phyloP scores from a whole-genome alignment of 1,140 invertebrate genomes.

The Telenomus remus region DNA sequence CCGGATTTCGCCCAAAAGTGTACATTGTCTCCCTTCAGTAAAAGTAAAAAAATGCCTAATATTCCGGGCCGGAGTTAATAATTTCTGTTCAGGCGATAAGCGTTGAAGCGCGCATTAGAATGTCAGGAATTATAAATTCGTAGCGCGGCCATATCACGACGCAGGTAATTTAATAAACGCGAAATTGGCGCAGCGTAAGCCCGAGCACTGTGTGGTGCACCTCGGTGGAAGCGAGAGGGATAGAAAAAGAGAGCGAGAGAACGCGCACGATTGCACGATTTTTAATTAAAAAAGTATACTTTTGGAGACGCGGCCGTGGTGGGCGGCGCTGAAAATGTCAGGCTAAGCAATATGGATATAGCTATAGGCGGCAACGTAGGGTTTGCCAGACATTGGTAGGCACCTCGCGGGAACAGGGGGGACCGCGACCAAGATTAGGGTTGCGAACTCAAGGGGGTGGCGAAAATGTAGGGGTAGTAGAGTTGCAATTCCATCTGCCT shows the following conservation, averaged over 20 bases:
- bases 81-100: slow-evolving; percentile 27
- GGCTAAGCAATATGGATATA: slow-evolving; percentile 63
- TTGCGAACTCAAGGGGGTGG: slow-evolving; percentile 60
- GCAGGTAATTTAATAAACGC: slow-evolving; percentile 61
- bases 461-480: slow-evolving; percentile 60
- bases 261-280: slow-evolving; percentile 57
- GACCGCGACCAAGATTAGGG: slow-evolving; percentile 59
- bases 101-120: slow-evolving; percentile 45
- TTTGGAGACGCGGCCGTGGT: slow-evolving; percentile 49
- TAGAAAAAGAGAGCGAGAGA: slow-evolving; percentile 1
- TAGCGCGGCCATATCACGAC: slow-evolving; percentile 40
- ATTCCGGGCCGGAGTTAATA: slow-evolving; percentile 13
- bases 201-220: slow-evolving; percentile 31
- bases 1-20: too few relatives aligned
- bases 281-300: slow-evolving; percentile 66
- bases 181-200: slow-evolving; percentile 50
- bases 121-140: slow-evolving; percentile 57
- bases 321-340: slow-evolving; percentile 56
- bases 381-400: slow-evolving; percentile 62
- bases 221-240: too few relatives aligned
- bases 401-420: slow-evolving; percentile 26
- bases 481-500: slow-evolving; percentile 75
- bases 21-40: too few relatives aligned
- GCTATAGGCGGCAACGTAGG: slow-evolving; percentile 71
- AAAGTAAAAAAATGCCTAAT: too few relatives aligned